Base-by-base conservation (phyloP, 1,140 invertebrate species). In the Halictus rubicundus region DNA sequence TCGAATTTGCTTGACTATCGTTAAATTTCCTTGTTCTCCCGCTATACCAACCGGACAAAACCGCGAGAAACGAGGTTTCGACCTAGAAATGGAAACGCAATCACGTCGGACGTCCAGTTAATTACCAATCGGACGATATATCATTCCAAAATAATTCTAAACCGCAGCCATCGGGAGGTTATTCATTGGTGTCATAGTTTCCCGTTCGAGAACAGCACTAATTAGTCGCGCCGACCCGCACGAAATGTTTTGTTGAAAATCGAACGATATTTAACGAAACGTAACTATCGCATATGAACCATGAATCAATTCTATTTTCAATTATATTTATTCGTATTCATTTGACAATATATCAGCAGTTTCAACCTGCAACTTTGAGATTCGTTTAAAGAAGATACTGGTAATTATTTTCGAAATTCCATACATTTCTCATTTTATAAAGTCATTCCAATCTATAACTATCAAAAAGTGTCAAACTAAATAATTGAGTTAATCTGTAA, bases 71-170 rank as follows among this genome's bases (percentile, higher is more conserved):
- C 73, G 32, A 16, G 63, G 63, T 68, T 42, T 2, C 63, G 63
- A 27, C 63, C 63, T 66, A 68, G n/a, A 75, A 75, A 75, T 27
- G 63, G 32, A 57, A 68, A 75, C 63, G 63, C 73, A 68, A 68
- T 75, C 63, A 65, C 63, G 42, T 57, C 49, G 63, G 37, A 54
- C 59, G 19, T 66, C n/a, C 46, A 68, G 46, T 75, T 75, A 75
- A 75, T 75, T 75, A 75, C 73, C 32, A 39, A 68, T 42, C 73
- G 23, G 21, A n/a, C 49, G 14, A 42, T 68, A 42, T 39, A 42
- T 68, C 73, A 39, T 75, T 57, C 10, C 5, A 68, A 75, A 75
- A 57, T 75, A 75, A 75, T 68, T 27, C 32, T 75, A 75, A 66
- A 68, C 63, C 32, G 4, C 73, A 27, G 23, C 25, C 19, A 63